Evolutionary conservation across 2,888 invertebrate genomes (phyloP), one percentile per base, ranked within the genome.

Genomic region (Nymphalis c-album): DNA sequence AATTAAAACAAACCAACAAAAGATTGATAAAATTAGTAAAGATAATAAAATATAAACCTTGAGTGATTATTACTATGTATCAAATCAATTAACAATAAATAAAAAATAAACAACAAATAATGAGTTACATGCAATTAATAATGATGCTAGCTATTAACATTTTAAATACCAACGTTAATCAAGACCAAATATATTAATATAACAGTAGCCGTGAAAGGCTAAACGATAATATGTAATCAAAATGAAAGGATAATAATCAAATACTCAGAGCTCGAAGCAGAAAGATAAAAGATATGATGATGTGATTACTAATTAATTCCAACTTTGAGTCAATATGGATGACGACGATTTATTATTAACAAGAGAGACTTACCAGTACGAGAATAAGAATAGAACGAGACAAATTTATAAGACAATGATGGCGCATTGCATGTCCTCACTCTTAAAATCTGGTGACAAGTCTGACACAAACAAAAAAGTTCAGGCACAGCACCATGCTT

Each of bases 111-210:
- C 35, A 57, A 57, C 35, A 7, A 31, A 31, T 26, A 55, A 55
- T 55, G 8, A 26, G 26, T 55, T 20, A 55, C 35, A 55, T n/a
- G 31, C 55, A 55, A 55, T 55, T n/a, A 55, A 55, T 31, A 35
- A 35, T 55, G 55, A 55, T 31, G 31, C n/a, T n/a, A 55, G 55
- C 17, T 18, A 31, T 55, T 55, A 31, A 7, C 17, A 55, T 20
- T 55, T 64, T 57, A 64, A 64, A 58, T 64, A 64, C 45, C 53
- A 64, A 13, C 26, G 64, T 60, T 51, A 64, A 64, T 64, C 60
- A 64, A 59, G 50, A 64, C 48, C 18, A 45, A 64, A 48, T 22
- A 62, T 46, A n/a, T 60, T 64, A 46, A 64, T 64, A 45, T 45
- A 64, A 64, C 64, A 47, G 63, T 60, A 64, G 64, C 26, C 4